phyloP scores from a whole-genome alignment of 2,113 vertebrate genomes.

The Odobenus rosmarus region DNA sequence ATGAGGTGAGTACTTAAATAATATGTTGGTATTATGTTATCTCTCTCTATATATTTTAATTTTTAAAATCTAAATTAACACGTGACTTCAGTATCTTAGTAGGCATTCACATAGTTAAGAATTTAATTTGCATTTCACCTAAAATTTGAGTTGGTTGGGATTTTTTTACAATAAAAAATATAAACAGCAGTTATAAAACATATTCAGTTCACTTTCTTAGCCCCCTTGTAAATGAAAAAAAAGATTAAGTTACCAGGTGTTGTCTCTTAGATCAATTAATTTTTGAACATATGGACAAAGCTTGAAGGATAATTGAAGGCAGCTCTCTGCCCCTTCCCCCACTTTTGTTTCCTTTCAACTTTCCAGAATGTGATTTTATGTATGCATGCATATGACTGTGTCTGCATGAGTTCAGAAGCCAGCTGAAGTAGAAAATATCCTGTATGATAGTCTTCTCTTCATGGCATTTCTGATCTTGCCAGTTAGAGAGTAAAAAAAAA shows the following conservation, averaged over 20 bases:
- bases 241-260: not conserved
- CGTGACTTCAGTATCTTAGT: not conserved
- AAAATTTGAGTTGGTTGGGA: not conserved
- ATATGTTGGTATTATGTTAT: constrained; percentile 14
- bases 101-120: constrained; percentile 13
- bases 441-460: not conserved
- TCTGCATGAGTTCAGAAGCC: not conserved
- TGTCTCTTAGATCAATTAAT: constrained; percentile 23
- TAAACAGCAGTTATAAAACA: not conserved
- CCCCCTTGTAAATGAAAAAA: not conserved
- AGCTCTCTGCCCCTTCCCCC: not conserved
- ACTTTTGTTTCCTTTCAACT: not conserved
- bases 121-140: not conserved
- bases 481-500: constrained; percentile 15
- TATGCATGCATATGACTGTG: not conserved
- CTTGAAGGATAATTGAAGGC: not conserved
- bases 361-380: not conserved
- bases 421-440: not conserved
- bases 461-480: constrained; percentile 69
- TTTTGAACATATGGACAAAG: not conserved
- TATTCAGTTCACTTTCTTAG: not conserved
- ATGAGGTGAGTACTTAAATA: constrained; percentile 64
- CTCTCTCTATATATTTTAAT: not conserved
- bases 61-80: not conserved
- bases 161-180: not conserved